Conservation (phyloP, 2,888 invertebrate genomes). For the Leucophenga maculata region DNA sequence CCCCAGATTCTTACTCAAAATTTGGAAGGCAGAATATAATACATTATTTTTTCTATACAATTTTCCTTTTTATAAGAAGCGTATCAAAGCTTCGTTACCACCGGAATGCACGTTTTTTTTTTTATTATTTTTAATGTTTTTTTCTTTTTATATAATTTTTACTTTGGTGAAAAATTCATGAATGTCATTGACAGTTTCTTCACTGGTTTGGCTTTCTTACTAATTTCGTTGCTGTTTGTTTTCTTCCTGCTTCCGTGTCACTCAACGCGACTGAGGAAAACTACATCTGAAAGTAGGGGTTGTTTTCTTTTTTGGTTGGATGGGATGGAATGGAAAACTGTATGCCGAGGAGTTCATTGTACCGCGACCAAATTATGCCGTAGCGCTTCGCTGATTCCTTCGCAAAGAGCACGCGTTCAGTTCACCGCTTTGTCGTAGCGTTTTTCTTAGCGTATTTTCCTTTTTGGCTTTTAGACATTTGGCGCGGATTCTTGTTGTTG, state of each 20-base stretch:
- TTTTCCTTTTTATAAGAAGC: no score
- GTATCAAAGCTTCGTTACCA: no score
- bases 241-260: no score
- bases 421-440: slow-evolving; percentile 27
- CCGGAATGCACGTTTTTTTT: slow-evolving; percentile 33
- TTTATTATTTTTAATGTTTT: slow-evolving; percentile 22
- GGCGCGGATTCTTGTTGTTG: slow-evolving; percentile 11
- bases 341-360: slow-evolving; percentile 30
- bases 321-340: slow-evolving; percentile 10
- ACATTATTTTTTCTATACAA: no score
- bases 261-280: not conserved
- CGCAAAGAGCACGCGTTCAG: slow-evolving; percentile 56
- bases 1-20: no score
- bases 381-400: slow-evolving; percentile 55
- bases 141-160: slow-evolving; percentile 39
- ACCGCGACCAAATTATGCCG: slow-evolving; percentile 63
- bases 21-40: no score
- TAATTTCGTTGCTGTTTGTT: no score
- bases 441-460: slow-evolving; percentile 46
- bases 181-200: slow-evolving; percentile 21
- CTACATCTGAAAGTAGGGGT: slow-evolving; percentile 2
- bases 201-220: not conserved
- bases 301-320: slow-evolving; percentile 17
- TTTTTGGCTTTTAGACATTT: slow-evolving; percentile 14
- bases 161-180: slow-evolving; percentile 14